These are phyloP conservation scores for Laticauda laticaudata DNA, from an alignment of 2,113 vertebrate species.

Conservation along the genomic window DNA sequence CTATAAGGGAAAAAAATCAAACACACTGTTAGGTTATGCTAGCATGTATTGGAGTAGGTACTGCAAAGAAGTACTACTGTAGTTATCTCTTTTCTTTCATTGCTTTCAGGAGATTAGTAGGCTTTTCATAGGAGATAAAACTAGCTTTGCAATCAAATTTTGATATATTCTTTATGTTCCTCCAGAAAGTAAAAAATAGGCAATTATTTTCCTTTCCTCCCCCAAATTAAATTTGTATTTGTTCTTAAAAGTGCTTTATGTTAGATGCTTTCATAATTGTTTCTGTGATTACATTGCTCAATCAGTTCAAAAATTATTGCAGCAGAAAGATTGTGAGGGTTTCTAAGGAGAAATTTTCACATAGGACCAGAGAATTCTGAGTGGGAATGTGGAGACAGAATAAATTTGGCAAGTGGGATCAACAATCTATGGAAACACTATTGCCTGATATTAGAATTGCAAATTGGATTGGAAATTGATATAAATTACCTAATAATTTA, in stretches of 20 bases:
- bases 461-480: background rate
- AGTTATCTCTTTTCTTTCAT: background rate
- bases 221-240: background rate
- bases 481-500: background rate
- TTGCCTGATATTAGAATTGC: background rate
- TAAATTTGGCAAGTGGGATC: background rate
- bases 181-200: background rate
- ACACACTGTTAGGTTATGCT: background rate
- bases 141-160: background rate
- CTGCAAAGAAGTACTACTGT: background rate
- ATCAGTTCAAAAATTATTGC: background rate
- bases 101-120: background rate
- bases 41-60: background rate
- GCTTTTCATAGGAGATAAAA: background rate
- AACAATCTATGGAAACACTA: background rate
- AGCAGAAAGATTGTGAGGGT: background rate
- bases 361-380: background rate
- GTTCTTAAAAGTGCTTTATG: background rate
- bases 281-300: background rate
- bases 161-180: background rate
- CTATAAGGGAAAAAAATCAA: constrained; percentile 10
- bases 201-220: background rate
- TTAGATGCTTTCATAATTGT: background rate
- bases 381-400: background rate
- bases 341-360: background rate